phyloP scores from a whole-genome alignment of 2,888 invertebrate genomes.

The Heteropelma amictum region DNA sequence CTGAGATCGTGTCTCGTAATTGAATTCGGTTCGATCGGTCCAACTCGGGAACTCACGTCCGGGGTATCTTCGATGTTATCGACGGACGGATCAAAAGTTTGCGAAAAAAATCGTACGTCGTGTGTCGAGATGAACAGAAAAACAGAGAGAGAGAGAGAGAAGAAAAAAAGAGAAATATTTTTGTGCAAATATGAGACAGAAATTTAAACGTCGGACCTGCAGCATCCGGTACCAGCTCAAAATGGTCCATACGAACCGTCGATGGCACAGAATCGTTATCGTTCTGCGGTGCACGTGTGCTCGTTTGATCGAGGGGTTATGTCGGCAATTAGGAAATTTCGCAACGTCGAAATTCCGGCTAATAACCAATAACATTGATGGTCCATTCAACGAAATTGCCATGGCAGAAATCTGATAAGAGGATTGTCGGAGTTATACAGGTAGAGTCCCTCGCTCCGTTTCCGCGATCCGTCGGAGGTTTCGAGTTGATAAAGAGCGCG shows the following conservation, averaged over 20 bases:
- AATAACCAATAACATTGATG: not conserved
- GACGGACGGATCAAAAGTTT: no score
- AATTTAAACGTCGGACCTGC: no score
- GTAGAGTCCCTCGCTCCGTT: conserved; percentile 16
- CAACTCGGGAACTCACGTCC: no score
- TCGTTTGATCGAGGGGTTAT: conserved; percentile 10
- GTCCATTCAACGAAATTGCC: not conserved
- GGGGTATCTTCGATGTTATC: no score
- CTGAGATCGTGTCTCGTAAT: conserved; percentile 8
- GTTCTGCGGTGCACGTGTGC: not conserved
- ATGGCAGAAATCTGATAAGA: not conserved
- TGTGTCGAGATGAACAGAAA: no score
- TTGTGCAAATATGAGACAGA: no score
- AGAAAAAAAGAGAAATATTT: no score
- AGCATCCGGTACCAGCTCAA: no score
- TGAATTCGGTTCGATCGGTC: conserved; percentile 15
- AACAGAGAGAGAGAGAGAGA: no score
- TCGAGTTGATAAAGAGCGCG: conserved; percentile 37
- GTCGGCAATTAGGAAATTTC: conserved; percentile 30
- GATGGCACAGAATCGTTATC: not conserved
- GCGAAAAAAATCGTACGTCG: no score
- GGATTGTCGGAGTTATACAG: not conserved
- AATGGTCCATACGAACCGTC: not conserved
- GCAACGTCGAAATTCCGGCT: not conserved
- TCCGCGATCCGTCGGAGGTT: conserved; percentile 25